Evolutionary conservation across 2,113 vertebrate species (phyloP).

Genomic region (Uria lomvia): DNA sequence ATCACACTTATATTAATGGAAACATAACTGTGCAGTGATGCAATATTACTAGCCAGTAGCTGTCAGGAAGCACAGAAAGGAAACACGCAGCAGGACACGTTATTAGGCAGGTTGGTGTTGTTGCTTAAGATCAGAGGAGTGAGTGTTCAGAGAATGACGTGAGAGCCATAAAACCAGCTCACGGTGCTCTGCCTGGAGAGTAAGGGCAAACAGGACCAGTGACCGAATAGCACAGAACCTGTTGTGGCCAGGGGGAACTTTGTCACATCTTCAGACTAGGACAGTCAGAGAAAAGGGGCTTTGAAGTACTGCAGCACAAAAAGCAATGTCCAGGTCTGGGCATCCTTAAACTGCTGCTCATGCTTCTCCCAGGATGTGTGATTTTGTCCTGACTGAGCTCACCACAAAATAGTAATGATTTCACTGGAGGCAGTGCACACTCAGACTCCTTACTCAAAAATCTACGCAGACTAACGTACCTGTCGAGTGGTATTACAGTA

Average conservation of each 20-base stretch:
- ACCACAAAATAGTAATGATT: not conserved
- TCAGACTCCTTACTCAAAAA: not conserved
- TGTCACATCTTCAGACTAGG: not conserved
- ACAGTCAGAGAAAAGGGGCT: not conserved
- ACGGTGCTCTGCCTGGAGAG: fast-evolving
- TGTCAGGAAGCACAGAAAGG: not conserved
- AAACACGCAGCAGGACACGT: not conserved
- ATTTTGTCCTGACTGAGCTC: not conserved
- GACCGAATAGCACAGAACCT: fast-evolving
- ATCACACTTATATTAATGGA: not conserved
- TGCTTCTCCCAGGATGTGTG: not conserved
- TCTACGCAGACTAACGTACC: not conserved
- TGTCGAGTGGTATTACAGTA: not conserved
- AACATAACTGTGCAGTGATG: not conserved
- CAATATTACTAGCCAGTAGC: not conserved
- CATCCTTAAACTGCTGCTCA: not conserved
- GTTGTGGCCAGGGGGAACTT: fast-evolving
- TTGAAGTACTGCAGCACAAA: not conserved
- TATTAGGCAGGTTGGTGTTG: not conserved
- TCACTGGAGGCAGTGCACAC: not conserved
- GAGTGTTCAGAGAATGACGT: not conserved
- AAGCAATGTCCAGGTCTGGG: not conserved
- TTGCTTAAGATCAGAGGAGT: not conserved
- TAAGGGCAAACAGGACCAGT: not conserved
- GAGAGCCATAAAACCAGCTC: not conserved